A percentile compares a stretch with the other conserved stretches of the same genome.
These are phyloP conservation scores for Vulpes ferrilata DNA, from an alignment of 2,113 vertebrate genomes.

Conservation along the genomic window DNA sequence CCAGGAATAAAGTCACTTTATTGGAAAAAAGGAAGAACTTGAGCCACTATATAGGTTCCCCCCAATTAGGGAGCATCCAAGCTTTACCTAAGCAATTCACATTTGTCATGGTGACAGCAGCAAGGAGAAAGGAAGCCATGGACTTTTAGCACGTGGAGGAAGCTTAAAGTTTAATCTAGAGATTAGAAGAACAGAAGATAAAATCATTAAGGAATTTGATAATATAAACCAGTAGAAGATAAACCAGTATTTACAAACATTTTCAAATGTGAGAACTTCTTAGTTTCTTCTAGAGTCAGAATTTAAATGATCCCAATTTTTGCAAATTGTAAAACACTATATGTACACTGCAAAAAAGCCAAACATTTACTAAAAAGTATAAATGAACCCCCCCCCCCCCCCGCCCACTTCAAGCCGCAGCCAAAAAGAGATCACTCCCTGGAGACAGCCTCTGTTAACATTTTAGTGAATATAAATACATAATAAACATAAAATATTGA, in stretches of 20 bases:
- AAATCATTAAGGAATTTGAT: background rate
- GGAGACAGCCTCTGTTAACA: background rate
- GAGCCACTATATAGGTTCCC: background rate
- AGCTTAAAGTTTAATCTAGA: background rate
- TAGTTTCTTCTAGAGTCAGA: background rate
- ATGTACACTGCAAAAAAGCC: background rate
- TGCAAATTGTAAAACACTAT: background rate
- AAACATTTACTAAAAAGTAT: background rate
- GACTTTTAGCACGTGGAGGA: background rate
- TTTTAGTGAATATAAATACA: constrained; percentile 5
- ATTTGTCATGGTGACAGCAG: background rate
- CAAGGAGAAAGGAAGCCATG: background rate
- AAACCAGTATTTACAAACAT: background rate
- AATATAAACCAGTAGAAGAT: background rate
- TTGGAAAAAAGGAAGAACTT: background rate
- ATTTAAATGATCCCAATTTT: background rate
- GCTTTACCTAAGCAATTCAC: background rate
- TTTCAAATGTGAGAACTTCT: background rate
- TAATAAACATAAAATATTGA: constrained; percentile 7
- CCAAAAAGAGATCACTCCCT: background rate
- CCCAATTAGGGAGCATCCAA: background rate
- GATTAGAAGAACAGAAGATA: background rate
- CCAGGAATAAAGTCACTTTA: background rate
- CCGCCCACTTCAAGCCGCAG: background rate
- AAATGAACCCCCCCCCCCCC: background rate